Base-by-base conservation (phyloP, 2,113 vertebrate species). In the Misgurnus mizolepis region DNA sequence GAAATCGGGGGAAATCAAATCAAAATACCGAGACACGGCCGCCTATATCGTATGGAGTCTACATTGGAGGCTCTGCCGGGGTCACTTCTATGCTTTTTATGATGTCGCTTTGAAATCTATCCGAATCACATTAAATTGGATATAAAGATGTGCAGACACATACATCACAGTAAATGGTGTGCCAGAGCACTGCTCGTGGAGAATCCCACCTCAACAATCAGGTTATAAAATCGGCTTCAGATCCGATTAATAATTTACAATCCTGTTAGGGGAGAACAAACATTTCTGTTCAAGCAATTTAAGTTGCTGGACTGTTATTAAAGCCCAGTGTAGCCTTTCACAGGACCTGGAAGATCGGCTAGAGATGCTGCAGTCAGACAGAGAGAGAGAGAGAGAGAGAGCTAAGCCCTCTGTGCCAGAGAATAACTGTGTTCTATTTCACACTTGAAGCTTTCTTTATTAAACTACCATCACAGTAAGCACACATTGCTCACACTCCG, bases 211-310 rank as follows among this genome's bases (percentile, higher is more conserved):
- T 93, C 91, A 87, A 90, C 90, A 93, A 93, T 93, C 90, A 73
- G 90, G 91, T 93, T 93, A 92, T 82, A 88, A 88, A 88, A 89
- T 87, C 87, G 88, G 92, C 90, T 90, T 88, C 84, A 89, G 91
- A 91, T 93, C 90, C 91, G 80, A 92, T 94, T 93, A 94, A 94
- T 94, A 93, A 93, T 94, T 94, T 90, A 93, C 92, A 88, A 92
- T 93, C 93, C 86, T 90, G 93, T 93, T 93, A 93, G 89, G 58
- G 82, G 90, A 94, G 92, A 92, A 94, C 93, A 93, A 93, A 94
- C 93, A 93, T 93, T 92, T 92, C 90, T 92, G 91, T 91, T 91
- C 88, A 86, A 90, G 92, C 91, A 89, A 91, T 93, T 89, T 90
- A 90, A 90, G 90, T 79, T 74, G 87, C 81, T 76, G 87, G 89